Evolutionary conservation across 2,888 invertebrate genomes (phyloP).

Genomic region (Fabriciana adippe): DNA sequence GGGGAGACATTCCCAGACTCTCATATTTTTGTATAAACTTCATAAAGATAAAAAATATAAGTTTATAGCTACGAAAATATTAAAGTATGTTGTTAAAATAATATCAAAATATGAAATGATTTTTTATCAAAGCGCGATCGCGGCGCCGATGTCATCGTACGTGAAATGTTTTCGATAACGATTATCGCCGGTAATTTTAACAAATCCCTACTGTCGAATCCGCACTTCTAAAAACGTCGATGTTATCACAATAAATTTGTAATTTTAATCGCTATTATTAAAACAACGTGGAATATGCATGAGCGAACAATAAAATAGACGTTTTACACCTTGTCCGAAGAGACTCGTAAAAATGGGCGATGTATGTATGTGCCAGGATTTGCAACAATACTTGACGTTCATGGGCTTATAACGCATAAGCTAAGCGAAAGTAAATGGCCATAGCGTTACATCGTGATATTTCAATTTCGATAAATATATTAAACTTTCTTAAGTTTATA

Average conservation of each 20-base stretch:
- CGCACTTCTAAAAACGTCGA: constrained; percentile 65
- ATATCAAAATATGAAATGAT: constrained; percentile 36
- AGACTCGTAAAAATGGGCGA: constrained; percentile 65
- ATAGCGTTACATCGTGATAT: constrained; percentile 13
- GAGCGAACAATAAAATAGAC: constrained; percentile 67
- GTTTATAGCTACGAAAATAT: constrained; percentile 31
- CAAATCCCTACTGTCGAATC: constrained; percentile 51
- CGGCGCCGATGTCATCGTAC: constrained; percentile 52
- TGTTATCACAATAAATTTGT: constrained; percentile 69
- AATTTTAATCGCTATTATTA: constrained; percentile 77
- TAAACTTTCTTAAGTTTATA: too few species aligned
- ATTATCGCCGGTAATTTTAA: constrained; percentile 50
- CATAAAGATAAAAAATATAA: constrained; percentile 35
- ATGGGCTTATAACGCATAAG: constrained; percentile 49
- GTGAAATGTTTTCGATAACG: constrained; percentile 55
- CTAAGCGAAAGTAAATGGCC: constrained; percentile 18
- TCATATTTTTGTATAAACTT: constrained; percentile 21
- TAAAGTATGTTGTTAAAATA: constrained; percentile 40
- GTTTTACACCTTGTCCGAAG: constrained; percentile 65
- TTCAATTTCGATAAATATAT: neutral
- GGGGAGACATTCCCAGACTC: constrained; percentile 18
- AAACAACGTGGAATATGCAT: constrained; percentile 69
- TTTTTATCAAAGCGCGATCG: constrained; percentile 41
- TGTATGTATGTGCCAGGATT: constrained; percentile 59
- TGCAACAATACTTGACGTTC: constrained; percentile 64